phyloP scores from a whole-genome alignment of 2,888 invertebrate genomes.

The Bembecia ichneumoniformis region DNA sequence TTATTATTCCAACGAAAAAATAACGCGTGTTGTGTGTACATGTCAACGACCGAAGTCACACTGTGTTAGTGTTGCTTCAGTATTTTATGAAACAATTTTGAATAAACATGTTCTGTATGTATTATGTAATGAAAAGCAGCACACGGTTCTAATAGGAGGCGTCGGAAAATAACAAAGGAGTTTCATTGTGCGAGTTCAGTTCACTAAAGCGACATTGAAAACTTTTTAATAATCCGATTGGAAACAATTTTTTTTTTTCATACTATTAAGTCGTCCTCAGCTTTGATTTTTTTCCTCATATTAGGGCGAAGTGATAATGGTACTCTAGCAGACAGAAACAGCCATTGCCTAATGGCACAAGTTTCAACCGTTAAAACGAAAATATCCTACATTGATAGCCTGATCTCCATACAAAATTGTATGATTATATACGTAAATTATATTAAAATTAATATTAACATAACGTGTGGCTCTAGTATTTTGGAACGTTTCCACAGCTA shows the following conservation, averaged over 20 bases:
- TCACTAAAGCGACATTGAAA: neutral
- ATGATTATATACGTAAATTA: no score
- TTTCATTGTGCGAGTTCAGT: neutral
- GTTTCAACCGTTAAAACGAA: no score
- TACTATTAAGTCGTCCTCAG: no score
- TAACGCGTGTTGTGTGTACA: conserved; percentile 33
- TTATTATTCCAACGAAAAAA: conserved; percentile 6
- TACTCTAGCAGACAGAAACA: no score
- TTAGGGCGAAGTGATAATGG: no score
- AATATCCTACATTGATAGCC: no score
- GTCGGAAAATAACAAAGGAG: conserved; percentile 1
- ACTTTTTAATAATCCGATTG: neutral
- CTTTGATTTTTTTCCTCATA: no score
- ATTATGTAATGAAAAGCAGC: neutral
- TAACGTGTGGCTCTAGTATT: no score
- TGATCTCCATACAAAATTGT: no score
- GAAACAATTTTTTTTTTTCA: neutral
- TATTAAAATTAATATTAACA: no score
- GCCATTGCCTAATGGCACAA: no score
- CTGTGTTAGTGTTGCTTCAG: conserved; percentile 23
- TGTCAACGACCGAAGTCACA: conserved; percentile 36
- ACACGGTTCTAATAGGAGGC: neutral
- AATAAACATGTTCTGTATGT: conserved; percentile 2
- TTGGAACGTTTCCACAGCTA: no score
- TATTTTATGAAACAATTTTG: conserved; percentile 15